Percentiles rank a stretch among this genome's conserved stretches.
Evolutionary conservation across 1,140 invertebrate species (phyloP).

Genomic region (Apis cerana): DNA sequence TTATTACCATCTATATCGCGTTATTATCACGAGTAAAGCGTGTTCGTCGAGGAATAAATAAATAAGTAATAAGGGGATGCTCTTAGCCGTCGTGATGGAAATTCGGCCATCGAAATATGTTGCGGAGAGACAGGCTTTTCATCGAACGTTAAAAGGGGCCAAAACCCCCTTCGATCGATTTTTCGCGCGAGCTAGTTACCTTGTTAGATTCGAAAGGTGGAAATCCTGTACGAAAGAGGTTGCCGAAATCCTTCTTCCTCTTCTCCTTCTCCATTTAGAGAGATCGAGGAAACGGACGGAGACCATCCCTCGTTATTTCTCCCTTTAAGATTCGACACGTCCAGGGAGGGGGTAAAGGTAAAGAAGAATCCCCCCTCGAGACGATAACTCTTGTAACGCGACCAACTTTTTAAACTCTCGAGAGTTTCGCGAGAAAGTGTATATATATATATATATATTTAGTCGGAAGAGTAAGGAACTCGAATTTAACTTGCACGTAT

Average conservation of each 20-base stretch:
- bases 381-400: too few species aligned
- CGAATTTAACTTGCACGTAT: too few species aligned
- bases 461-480: too few species aligned
- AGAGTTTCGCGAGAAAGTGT: too few species aligned
- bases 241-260: background rate
- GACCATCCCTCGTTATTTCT: too few species aligned
- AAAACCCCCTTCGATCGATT: slow-evolving; percentile 21
- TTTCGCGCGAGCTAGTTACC: slow-evolving; percentile 40
- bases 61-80: background rate
- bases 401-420: too few species aligned
- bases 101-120: slow-evolving; percentile 22
- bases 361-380: too few species aligned
- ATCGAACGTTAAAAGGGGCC: slow-evolving; percentile 28
- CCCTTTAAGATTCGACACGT: too few species aligned
- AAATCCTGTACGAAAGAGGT: background rate
- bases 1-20: background rate
- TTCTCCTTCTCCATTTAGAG: background rate
- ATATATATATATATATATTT: too few species aligned
- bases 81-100: background rate
- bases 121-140: slow-evolving; percentile 37
- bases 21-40: background rate
- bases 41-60: background rate
- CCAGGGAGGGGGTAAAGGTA: too few species aligned
- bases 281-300: too few species aligned
- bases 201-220: slow-evolving; percentile 32